Conservation (phyloP, 2,113 vertebrate genomes). For the Scophthalmus maximus region DNA sequence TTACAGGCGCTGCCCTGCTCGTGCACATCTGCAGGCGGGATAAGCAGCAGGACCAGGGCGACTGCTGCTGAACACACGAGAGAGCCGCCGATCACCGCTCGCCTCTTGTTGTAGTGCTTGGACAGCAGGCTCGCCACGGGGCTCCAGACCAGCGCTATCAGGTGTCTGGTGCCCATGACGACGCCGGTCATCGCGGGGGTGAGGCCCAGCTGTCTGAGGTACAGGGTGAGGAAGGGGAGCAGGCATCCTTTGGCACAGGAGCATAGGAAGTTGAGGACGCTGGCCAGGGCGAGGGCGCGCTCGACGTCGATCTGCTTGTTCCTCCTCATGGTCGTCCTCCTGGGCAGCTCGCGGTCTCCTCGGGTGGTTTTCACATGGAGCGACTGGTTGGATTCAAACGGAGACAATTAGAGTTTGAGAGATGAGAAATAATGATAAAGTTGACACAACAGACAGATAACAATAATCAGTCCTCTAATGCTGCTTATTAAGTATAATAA, state of each 20-base stretch:
- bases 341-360: not conserved
- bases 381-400: slow-evolving; percentile 8
- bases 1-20: slow-evolving; percentile 66
- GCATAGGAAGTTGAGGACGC: slow-evolving; percentile 84
- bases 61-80: slow-evolving; percentile 81
- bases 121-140: slow-evolving; percentile 81
- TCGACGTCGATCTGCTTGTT: slow-evolving; percentile 88
- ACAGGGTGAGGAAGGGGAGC: slow-evolving; percentile 90
- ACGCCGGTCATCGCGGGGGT: slow-evolving; percentile 84
- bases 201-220: slow-evolving; percentile 87
- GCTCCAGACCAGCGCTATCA: slow-evolving; percentile 82
- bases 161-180: slow-evolving; percentile 83
- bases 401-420: too few species aligned
- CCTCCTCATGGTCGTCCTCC: slow-evolving; percentile 80
- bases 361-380: slow-evolving; percentile 27
- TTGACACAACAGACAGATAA: not conserved
- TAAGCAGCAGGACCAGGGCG: slow-evolving; percentile 80
- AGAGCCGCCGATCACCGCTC: slow-evolving; percentile 76
- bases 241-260: slow-evolving; percentile 82
- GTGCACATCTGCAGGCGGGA: slow-evolving; percentile 65
- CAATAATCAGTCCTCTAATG: not conserved
- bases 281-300: slow-evolving; percentile 81
- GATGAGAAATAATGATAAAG: not conserved
- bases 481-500: too few species aligned
- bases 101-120: slow-evolving; percentile 79